Evolutionary conservation across 2,888 invertebrate genomes (phyloP).

Genomic region (Acronicta aceris): DNA sequence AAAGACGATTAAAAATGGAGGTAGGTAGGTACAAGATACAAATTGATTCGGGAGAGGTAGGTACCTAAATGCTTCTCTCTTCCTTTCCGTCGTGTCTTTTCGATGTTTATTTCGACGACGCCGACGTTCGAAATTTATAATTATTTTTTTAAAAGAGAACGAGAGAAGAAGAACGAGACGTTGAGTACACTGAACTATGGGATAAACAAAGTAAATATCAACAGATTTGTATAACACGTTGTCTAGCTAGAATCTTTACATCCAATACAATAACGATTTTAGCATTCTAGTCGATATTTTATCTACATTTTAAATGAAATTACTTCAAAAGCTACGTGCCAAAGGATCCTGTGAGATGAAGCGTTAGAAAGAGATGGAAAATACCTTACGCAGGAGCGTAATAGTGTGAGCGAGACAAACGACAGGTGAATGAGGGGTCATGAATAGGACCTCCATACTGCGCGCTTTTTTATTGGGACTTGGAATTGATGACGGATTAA

Average conservation of each 20-base stretch:
- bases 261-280: neutral
- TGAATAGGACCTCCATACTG: constrained; percentile 63
- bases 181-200: neutral
- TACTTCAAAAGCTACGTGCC: constrained; percentile 44
- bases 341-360: constrained; percentile 71
- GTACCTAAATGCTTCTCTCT: no score
- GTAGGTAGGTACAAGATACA: no score
- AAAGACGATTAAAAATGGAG: no score
- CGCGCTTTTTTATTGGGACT: constrained; percentile 16
- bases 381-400: constrained; percentile 21
- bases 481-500: constrained; percentile 9
- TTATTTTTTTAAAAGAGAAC: no score
- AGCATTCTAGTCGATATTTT: neutral
- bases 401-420: constrained; percentile 71
- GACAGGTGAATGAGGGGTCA: constrained; percentile 84
- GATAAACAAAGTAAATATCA: neutral
- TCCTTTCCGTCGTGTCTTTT: no score
- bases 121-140: no score
- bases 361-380: constrained; percentile 64
- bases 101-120: no score
- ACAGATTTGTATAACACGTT: neutral
- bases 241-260: neutral
- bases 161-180: no score
- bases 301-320: constrained; percentile 21
- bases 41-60: no score